Conservation (phyloP, 2,888 invertebrate genomes). For the Andrena camellia region DNA sequence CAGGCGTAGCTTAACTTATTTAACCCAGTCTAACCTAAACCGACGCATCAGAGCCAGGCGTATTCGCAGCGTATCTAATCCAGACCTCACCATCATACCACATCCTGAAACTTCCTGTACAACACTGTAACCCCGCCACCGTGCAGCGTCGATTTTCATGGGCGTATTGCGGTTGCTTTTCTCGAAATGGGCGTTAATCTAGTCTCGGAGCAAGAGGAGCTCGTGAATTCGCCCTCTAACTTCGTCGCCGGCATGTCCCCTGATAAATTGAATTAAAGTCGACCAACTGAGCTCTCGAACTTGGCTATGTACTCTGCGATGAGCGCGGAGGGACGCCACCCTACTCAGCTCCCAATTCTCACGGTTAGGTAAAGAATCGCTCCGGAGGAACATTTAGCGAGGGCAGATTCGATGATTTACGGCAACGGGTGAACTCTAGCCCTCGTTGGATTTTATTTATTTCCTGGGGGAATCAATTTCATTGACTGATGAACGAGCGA, state of each 20-base stretch:
- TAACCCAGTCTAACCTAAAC: slow-evolving; percentile 2
- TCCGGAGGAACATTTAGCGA: not conserved
- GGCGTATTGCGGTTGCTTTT: slow-evolving; percentile 34
- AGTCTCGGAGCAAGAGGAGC: not conserved
- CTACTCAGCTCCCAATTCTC: slow-evolving; percentile 42
- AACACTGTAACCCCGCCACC: slow-evolving; percentile 45
- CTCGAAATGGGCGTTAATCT: slow-evolving; percentile 2
- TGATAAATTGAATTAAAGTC: slow-evolving; percentile 72
- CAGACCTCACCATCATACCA: slow-evolving; percentile 17
- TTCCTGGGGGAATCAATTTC: slow-evolving; percentile 3
- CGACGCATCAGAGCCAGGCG: not conserved
- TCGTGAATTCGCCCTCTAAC: slow-evolving; percentile 49
- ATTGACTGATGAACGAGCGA: slow-evolving; percentile 7
- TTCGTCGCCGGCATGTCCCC: slow-evolving; percentile 39
- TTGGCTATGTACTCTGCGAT: slow-evolving; percentile 43
- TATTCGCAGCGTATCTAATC: not conserved
- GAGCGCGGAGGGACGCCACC: slow-evolving; percentile 32
- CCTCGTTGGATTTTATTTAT: not conserved
- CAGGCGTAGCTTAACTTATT: slow-evolving; percentile 23
- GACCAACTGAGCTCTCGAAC: slow-evolving; percentile 60
- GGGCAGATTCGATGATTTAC: slow-evolving; percentile 15
- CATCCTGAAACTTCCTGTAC: slow-evolving; percentile 34
- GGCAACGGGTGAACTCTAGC: not conserved
- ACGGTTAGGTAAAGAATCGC: not conserved
- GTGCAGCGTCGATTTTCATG: slow-evolving; percentile 35